phyloP scores from a whole-genome alignment of 2,797 vertebrate species.

The Coracias cyanogaster region DNA sequence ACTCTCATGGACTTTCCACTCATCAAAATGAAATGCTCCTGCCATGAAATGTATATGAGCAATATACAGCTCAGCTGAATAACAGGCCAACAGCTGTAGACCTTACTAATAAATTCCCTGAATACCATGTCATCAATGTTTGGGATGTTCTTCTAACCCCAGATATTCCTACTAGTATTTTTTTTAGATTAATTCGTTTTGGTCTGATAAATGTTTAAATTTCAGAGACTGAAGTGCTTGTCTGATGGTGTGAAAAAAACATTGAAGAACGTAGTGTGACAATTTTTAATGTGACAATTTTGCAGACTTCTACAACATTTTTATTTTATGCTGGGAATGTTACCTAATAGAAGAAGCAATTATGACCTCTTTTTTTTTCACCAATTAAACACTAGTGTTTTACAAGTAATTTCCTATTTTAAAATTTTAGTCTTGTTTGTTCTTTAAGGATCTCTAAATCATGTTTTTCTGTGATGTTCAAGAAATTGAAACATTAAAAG shows the following conservation, averaged over 20 bases:
- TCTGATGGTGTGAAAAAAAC: background rate
- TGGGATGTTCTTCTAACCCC: background rate
- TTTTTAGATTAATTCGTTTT: background rate
- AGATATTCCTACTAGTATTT: background rate
- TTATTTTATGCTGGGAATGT: background rate
- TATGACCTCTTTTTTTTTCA: background rate
- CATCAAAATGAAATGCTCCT: conserved; percentile 46
- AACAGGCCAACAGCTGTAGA: conserved; percentile 66
- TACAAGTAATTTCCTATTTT: background rate
- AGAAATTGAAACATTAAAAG: background rate
- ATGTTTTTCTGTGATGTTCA: background rate
- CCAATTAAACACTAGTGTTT: background rate
- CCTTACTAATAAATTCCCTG: conserved; percentile 60
- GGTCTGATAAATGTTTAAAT: background rate
- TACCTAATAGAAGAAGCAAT: background rate
- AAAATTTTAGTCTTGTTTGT: background rate
- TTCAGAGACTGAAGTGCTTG: background rate
- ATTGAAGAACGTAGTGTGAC: accelerated
- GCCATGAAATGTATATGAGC: conserved; percentile 63
- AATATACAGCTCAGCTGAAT: conserved; percentile 18
- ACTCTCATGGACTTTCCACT: conserved; percentile 47
- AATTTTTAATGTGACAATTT: background rate
- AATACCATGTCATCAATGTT: conserved; percentile 51
- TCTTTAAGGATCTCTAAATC: background rate
- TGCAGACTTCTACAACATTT: background rate